Conservation (phyloP, 2,113 vertebrate genomes). For the Blennius ocellaris region DNA sequence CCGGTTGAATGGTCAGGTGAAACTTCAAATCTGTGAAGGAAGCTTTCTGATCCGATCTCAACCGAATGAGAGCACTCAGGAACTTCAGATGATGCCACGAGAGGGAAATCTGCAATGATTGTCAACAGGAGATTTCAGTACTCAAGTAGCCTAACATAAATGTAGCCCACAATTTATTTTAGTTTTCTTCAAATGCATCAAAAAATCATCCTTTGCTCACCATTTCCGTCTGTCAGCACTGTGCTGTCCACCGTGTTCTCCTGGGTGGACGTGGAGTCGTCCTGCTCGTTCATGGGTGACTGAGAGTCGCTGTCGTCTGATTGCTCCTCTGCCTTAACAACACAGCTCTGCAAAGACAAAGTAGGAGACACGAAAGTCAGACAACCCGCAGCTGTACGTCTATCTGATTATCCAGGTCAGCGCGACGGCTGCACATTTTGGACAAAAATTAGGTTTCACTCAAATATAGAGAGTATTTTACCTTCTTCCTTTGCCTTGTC, state of each 20-base stretch:
- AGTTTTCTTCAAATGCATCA: no score
- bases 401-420: no score
- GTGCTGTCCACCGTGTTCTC: slow-evolving; percentile 87
- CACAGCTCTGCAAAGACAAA: slow-evolving; percentile 25
- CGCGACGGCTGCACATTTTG: no score
- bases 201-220: slow-evolving; percentile 70
- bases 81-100: neutral
- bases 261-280: slow-evolving; percentile 74
- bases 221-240: slow-evolving; percentile 71
- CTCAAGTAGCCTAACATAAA: neutral
- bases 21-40: slow-evolving; percentile 73
- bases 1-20: slow-evolving; percentile 74
- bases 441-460: no score
- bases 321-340: slow-evolving; percentile 80
- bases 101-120: slow-evolving; percentile 21
- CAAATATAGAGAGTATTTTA: slow-evolving; percentile 67
- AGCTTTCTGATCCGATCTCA: slow-evolving; percentile 55
- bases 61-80: slow-evolving; percentile 56
- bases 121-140: neutral
- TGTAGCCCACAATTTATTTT: neutral
- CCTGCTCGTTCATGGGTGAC: slow-evolving; percentile 35
- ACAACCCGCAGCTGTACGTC: neutral
- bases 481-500: slow-evolving; percentile 85
- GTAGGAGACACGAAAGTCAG: neutral
- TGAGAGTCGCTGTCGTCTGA: slow-evolving; percentile 74